Percentiles rank a stretch among this genome's conserved stretches.
Evolutionary conservation across 2,888 invertebrate species (phyloP).

Genomic region (Nezara viridula): DNA sequence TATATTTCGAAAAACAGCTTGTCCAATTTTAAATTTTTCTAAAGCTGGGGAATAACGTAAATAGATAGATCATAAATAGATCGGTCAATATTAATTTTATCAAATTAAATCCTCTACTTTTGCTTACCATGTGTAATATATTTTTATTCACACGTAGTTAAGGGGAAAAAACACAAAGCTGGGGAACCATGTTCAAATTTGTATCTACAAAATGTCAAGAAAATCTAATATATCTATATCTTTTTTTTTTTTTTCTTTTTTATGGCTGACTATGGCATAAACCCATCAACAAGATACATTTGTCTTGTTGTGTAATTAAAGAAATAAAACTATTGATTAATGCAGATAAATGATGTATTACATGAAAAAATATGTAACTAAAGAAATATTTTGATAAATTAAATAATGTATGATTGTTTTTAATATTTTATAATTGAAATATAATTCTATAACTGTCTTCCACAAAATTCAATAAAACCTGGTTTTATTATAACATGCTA

Average conservation of each 20-base stretch:
- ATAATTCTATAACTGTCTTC: background rate
- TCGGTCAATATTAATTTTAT: no score
- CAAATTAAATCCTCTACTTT: no score
- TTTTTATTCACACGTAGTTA: no score
- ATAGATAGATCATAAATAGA: no score
- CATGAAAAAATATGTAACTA: background rate
- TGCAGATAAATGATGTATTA: conserved; percentile 13
- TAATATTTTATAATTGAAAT: background rate
- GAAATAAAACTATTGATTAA: background rate
- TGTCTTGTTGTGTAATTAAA: background rate
- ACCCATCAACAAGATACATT: background rate
- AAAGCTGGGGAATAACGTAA: no score
- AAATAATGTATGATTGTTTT: background rate
- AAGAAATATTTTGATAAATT: background rate
- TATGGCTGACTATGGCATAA: background rate
- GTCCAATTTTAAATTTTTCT: no score
- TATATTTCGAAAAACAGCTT: no score
- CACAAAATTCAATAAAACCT: background rate
- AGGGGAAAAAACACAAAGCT: no score
- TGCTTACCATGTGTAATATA: no score
- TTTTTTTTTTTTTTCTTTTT: background rate
- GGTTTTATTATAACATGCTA: conserved; percentile 16
- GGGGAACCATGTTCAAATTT: no score
- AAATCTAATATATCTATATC: no score
- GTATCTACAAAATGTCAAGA: no score